phyloP scores from a whole-genome alignment of 2,797 vertebrate genomes.

The Darevskia nairensis region DNA sequence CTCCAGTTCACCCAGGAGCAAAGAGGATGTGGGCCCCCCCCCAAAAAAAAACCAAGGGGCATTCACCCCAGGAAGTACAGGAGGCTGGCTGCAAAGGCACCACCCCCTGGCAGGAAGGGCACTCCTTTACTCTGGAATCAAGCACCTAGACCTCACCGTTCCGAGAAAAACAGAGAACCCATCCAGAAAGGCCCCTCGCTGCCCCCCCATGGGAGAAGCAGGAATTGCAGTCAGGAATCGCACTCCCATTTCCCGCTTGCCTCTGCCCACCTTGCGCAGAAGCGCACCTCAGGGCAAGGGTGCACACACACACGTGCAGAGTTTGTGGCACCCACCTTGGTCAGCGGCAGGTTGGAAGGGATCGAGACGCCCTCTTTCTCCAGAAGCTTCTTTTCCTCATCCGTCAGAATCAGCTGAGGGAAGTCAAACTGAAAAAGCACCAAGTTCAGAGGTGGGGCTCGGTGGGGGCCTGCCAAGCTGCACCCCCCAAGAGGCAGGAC shows the following conservation, averaged over 20 bases:
- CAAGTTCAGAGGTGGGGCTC: rapidly evolving
- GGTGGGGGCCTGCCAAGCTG: neutral
- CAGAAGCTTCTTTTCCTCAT: slow-evolving; percentile 88
- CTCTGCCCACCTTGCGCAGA: neutral
- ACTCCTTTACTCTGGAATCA: no score
- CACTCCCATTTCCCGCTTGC: neutral
- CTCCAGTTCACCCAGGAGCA: neutral
- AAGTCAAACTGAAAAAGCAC: slow-evolving; percentile 76
- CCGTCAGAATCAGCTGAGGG: slow-evolving; percentile 84
- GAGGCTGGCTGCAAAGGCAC: neutral
- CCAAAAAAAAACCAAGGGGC: no score
- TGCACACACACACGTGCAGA: no score
- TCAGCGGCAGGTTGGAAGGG: slow-evolving; percentile 86
- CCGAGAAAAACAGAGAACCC: neutral
- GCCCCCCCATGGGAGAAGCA: neutral
- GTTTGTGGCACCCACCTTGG: slow-evolving; percentile 80
- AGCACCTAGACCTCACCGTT: no score
- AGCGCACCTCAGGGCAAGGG: neutral
- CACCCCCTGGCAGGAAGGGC: no score
- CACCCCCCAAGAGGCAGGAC: neutral
- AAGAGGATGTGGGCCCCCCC: no score
- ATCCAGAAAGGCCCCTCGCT: neutral
- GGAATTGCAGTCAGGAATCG: no score
- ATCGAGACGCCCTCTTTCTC: slow-evolving; percentile 86
- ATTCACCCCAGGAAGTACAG: no score